Conservation (phyloP, 1,140 invertebrate species). For the Bombus waltoni region DNA sequence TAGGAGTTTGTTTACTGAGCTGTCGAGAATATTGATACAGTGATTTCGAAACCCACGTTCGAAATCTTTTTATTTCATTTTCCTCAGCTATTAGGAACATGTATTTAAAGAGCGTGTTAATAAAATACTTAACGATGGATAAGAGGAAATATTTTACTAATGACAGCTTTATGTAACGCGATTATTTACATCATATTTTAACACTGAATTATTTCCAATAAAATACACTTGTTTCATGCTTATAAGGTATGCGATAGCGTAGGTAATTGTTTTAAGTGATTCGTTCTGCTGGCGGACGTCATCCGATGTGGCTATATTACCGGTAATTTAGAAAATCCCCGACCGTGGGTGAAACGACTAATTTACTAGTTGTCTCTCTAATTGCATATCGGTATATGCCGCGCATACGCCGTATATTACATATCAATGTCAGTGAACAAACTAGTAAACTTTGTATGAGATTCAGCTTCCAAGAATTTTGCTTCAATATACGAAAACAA, state of each 20-base stretch:
- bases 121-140: neutral
- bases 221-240: neutral
- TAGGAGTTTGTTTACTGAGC: neutral
- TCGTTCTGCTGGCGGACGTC: neutral
- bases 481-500: neutral
- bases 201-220: neutral
- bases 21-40: neutral
- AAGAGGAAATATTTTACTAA: neutral
- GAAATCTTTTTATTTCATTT: neutral
- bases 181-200: neutral
- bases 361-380: constrained; percentile 1
- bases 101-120: neutral
- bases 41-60: neutral
- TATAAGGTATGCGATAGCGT: neutral
- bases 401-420: neutral
- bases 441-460: neutral
- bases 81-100: neutral
- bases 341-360: neutral
- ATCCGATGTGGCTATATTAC: neutral
- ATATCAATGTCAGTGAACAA: neutral
- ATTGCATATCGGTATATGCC: constrained; percentile 14
- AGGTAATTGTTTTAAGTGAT: neutral
- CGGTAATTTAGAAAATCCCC: constrained; percentile 21
- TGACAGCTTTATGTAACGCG: neutral
- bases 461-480: neutral